Evolutionary conservation across 2,113 vertebrate genomes (phyloP), one percentile per base, ranked within the genome.

Genomic region (Cyprinodon tularosa): DNA sequence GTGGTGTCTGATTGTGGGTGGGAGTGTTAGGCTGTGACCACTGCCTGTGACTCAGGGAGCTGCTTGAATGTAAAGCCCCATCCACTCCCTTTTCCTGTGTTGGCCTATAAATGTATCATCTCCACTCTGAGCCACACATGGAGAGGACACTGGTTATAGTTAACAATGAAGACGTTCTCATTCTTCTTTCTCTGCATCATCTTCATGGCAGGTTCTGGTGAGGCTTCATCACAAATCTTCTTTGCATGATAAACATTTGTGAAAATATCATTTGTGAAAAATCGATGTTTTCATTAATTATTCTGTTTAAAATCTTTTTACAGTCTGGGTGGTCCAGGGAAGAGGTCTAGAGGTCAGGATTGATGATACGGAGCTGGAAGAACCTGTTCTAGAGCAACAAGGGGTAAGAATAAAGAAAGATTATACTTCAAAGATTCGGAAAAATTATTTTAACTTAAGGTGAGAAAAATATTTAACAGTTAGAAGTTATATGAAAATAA

Each of bases 121-220:
- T 44, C 14, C 37, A 17, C 6, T 50, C 0, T 15, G 4, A 0
- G 0, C 20, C 50, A 78, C 1, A 65, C 63, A 38, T n/a, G 8
- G 14, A 39, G 36, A 47, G 36, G 3, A 9, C 4, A 60, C 42
- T 0, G 12, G 20, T 68, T 17, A 13, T 4, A 40, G 38, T 5
- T 68, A 66, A 10, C 45, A 4, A 90, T 89, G 85, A 37, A 67
- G 1, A 57, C 4, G 0, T 69, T 76, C 22, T 78, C 85, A 0
- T 14, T 86, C 62, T 45, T 91, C 37, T 61, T 92, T 2, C 61
- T 88, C 69, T 86, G 86, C 66, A 9, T 87, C 66, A 9, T 87
- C 42, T 62, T 90, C 69, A 64, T 83, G 44, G 47, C 75, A 12
- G 85, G 81, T 69, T 88, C 82, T 68, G 87, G 87, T 92, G 12